These are phyloP conservation scores for Marisa cornuarietis DNA, from an alignment of 1,140 invertebrate genomes.

Conservation along the genomic window DNA sequence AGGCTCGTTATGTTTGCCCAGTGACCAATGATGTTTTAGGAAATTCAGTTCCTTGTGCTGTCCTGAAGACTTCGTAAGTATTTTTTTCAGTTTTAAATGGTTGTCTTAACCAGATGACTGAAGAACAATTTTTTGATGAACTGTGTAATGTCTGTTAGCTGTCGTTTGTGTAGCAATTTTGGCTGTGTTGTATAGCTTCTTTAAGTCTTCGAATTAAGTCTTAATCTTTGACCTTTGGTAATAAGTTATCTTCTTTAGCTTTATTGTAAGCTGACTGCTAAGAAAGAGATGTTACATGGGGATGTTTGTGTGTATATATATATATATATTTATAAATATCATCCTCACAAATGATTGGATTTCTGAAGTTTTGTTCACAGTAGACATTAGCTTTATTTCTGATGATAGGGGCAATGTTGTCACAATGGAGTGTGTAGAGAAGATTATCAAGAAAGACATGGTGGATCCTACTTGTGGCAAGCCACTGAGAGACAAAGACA, in stretches of 20 bases:
- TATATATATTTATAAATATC: neutral
- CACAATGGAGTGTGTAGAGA: constrained; percentile 95
- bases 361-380: neutral
- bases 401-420: constrained; percentile 88
- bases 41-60: constrained; percentile 92
- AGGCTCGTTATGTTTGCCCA: constrained; percentile 96
- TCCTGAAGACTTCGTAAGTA: constrained; percentile 88
- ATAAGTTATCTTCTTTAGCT: neutral
- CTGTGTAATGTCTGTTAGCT: no score
- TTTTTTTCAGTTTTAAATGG: no score
- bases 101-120: no score
- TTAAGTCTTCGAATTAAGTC: no score
- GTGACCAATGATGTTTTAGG: constrained; percentile 95
- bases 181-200: no score
- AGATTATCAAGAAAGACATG: constrained; percentile 97
- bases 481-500: constrained; percentile 90
- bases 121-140: no score
- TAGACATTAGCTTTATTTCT: constrained; percentile 2
- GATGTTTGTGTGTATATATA: neutral
- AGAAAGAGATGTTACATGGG: neutral
- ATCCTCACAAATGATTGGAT: neutral
- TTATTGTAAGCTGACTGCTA: neutral
- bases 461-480: constrained; percentile 91
- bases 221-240: no score
- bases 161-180: no score